phyloP scores from a whole-genome alignment of 2,113 vertebrate genomes.

The Notarius lentiginosus region DNA sequence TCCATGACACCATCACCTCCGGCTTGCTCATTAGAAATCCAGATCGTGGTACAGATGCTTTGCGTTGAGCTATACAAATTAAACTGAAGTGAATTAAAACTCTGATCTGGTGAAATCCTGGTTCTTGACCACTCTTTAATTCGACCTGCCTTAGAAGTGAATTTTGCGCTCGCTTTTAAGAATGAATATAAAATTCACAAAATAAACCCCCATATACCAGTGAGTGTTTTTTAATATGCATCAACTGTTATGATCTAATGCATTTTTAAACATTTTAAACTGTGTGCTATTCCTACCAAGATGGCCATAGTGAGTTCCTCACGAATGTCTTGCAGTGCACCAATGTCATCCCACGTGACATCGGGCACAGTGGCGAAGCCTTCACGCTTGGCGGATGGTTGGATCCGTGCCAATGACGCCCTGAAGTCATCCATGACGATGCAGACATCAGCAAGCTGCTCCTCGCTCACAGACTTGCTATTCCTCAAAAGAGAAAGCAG shows the following conservation, averaged over 20 bases:
- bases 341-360: conserved; percentile 92
- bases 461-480: conserved; percentile 74
- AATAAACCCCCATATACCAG: neutral
- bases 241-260: neutral
- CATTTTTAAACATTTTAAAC: neutral
- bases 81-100: neutral
- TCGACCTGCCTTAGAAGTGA: neutral
- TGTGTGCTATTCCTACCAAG: conserved; percentile 73
- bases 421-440: conserved; percentile 89
- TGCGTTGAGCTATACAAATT: neutral
- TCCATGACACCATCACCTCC: neutral
- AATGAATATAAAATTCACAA: neutral
- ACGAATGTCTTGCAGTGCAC: conserved; percentile 87
- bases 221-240: neutral
- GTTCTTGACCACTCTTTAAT: neutral
- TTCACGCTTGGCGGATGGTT: conserved; percentile 96
- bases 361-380: conserved; percentile 95
- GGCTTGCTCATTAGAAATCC: neutral
- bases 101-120: neutral
- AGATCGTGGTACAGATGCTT: neutral
- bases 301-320: conserved; percentile 97
- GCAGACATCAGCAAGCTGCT: conserved; percentile 80
- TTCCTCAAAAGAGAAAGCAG: conserved; percentile 80
- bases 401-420: conserved; percentile 79
- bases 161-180: neutral